Base-by-base conservation (phyloP, 1,140 invertebrate genomes). In the Potamilus streckersoni region DNA sequence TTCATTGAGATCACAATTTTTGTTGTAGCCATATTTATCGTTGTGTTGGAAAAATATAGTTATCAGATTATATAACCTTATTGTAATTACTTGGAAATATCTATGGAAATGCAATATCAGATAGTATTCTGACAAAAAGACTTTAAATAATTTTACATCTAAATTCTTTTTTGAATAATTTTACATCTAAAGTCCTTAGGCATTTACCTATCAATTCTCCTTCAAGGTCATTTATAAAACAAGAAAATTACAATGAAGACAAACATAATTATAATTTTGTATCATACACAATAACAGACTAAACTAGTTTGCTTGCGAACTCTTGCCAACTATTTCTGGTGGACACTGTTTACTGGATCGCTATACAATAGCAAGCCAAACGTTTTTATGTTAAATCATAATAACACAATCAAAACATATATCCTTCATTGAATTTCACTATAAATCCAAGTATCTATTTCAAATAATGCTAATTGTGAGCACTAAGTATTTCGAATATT, bases 231-330 rank as follows among this genome's bases (percentile, higher is more conserved):
- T 71, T 71, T 17, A 62, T 23, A 27, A 38, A 63, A 17, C 12
- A 12, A 23, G 15, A n/a, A 38, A 71, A 71, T 19, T 62, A n/a
- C 38, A 71, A 71, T 59, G 70, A 31, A 62, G 70, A 71, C 14
- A 71, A 19, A 63, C 70, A 31, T 31, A 31, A 31, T 31, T 31
- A 31, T 31, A 31, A 31, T 31, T 49, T 49, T 49, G 38, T 11
- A 49, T 49, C 38, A 49, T 49, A 49, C 38, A 49, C 38, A 49
- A 49, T 49, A 49, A 49, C 4, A 49, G 4, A 49, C 5, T 11
- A 49, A 49, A 11, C 38, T 49, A 11, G 38, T 49, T 49, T 49
- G 4, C 38, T 38, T 49, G 38, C 38, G 38, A 49, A 49, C 38
- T 49, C 38, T 6, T 49, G 38, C 38, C 38, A 49, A 49, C 11